Evolutionary conservation across 2,113 vertebrate genomes (phyloP).

Genomic region (Pollachius pollachius): DNA sequence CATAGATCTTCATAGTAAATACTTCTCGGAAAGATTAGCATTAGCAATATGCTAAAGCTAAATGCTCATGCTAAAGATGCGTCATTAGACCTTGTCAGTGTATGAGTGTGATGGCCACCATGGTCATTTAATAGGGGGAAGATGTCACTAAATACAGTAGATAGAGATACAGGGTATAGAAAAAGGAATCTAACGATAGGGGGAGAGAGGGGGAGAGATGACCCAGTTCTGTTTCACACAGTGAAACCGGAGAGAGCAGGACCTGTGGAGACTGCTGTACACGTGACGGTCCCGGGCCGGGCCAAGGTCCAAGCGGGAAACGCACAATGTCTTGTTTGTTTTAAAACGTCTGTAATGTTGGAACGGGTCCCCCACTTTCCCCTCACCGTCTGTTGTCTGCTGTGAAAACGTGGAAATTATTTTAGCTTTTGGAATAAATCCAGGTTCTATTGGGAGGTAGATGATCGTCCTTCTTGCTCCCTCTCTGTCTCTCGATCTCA

Average conservation of each 20-base stretch:
- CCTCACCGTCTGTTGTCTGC: slow-evolving; percentile 70
- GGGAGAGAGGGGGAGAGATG: slow-evolving; percentile 47
- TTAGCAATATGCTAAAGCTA: too few relatives aligned
- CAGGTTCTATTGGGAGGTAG: slow-evolving; percentile 73
- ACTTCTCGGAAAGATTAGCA: too few relatives aligned
- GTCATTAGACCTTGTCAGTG: too few relatives aligned
- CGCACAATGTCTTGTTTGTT: slow-evolving; percentile 74
- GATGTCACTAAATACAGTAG: not conserved
- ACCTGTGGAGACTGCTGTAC: slow-evolving; percentile 53
- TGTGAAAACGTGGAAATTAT: slow-evolving; percentile 83
- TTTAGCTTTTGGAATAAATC: slow-evolving; percentile 75
- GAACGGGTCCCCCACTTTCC: slow-evolving; percentile 57
- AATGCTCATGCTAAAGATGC: too few relatives aligned
- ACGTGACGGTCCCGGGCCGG: slow-evolving; percentile 67
- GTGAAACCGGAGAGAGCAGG: slow-evolving; percentile 59
- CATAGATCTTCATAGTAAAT: too few relatives aligned
- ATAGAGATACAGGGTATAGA: not conserved
- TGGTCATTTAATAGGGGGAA: not conserved
- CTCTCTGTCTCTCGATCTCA: slow-evolving; percentile 11
- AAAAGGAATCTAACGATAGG: not conserved
- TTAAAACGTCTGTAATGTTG: slow-evolving; percentile 64
- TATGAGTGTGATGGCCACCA: too few relatives aligned
- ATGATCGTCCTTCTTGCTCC: slow-evolving; percentile 43
- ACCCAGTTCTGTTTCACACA: slow-evolving; percentile 71
- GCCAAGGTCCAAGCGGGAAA: slow-evolving; percentile 63